Conservation (phyloP, 2,888 invertebrate genomes). For the Neoscelio sp. region DNA sequence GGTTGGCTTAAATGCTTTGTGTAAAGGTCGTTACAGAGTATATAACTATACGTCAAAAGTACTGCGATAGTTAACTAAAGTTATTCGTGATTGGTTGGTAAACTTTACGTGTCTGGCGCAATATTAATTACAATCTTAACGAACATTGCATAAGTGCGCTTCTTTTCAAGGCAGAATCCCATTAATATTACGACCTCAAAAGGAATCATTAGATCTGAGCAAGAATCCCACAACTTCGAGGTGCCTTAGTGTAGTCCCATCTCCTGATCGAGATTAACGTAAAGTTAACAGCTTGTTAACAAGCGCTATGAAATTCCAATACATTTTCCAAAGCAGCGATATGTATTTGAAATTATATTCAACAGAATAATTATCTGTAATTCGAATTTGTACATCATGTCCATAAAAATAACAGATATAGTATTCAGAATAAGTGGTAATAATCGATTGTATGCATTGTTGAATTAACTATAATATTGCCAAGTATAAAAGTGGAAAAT, state of each 20-base stretch:
- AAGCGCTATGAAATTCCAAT: conserved; percentile 34
- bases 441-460: not conserved
- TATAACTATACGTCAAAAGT: too few species aligned
- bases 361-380: not conserved
- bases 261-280: conserved; percentile 30
- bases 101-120: conserved; percentile 12
- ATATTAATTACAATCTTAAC: conserved; percentile 32
- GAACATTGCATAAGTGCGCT: conserved; percentile 11
- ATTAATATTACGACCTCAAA: conserved; percentile 37
- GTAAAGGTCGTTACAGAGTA: not conserved
- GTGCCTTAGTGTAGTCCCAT: conserved; percentile 26
- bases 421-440: not conserved
- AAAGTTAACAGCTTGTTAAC: conserved; percentile 43
- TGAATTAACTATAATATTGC: too few species aligned
- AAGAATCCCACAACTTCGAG: conserved; percentile 11
- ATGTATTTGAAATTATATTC: conserved; percentile 11
- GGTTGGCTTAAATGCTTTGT: not conserved
- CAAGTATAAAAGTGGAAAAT: not conserved
- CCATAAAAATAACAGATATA: not conserved
- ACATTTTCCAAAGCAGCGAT: conserved; percentile 39
- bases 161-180: conserved; percentile 25
- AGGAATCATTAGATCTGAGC: conserved; percentile 39
- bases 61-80: conserved; percentile 13
- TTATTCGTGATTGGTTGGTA: conserved; percentile 7
- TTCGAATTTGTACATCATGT: not conserved